phyloP scores from a whole-genome alignment of 2,113 vertebrate genomes.

The Vanacampus margaritifer region DNA sequence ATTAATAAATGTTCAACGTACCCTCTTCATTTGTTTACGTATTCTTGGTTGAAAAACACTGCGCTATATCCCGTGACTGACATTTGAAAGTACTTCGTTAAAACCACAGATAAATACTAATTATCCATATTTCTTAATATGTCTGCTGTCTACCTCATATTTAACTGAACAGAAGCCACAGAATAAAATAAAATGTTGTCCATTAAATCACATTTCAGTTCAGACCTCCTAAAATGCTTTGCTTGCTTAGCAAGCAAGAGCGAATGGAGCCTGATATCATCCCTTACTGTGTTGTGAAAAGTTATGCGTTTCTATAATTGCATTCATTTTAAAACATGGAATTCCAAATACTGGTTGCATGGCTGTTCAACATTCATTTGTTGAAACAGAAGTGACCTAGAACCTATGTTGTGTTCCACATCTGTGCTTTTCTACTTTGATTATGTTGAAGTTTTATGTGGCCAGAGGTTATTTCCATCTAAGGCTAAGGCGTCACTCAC shows the following conservation, averaged over 20 bases:
- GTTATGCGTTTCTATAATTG: not conserved
- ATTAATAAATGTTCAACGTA: no score
- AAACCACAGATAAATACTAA: not conserved
- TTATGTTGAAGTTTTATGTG: conserved; percentile 21
- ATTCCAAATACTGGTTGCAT: conserved; percentile 20
- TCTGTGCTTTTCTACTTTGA: conserved; percentile 5
- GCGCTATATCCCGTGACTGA: not conserved
- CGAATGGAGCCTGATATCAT: no score
- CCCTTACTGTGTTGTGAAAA: no score
- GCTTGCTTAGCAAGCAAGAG: no score
- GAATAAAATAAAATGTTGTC: not conserved
- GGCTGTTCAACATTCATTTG: conserved; percentile 2
- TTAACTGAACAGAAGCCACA: not conserved
- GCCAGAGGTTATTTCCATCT: conserved; percentile 69
- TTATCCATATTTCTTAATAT: not conserved
- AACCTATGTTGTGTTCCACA: conserved; percentile 5
- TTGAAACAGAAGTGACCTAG: not conserved
- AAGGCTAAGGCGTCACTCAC: conserved; percentile 71
- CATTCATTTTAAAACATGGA: not conserved
- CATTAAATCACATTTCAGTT: no score
- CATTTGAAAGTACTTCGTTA: not conserved
- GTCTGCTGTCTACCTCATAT: not conserved
- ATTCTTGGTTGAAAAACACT: no score
- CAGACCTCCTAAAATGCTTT: no score
- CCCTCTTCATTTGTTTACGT: no score